phyloP scores from a whole-genome alignment of 2,113 vertebrate genomes.

The human (Homo sapiens) region DNA sequence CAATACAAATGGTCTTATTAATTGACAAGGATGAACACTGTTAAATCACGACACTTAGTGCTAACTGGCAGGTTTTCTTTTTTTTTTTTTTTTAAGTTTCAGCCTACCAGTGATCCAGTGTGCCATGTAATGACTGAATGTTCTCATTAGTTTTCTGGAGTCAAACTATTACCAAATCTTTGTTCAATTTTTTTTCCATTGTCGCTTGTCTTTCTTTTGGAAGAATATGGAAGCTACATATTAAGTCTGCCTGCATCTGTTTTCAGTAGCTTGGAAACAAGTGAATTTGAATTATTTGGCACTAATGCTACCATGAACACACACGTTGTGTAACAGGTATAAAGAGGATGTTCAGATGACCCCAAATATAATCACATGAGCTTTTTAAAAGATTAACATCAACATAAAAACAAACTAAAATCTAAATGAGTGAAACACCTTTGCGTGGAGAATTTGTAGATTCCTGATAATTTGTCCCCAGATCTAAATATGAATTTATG shows the following conservation, averaged over 20 bases:
- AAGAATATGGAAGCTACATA: background rate
- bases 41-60: background rate
- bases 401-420: background rate
- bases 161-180: background rate
- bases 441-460: background rate
- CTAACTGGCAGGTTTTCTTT: background rate
- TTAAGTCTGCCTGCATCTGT: background rate
- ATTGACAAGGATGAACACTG: background rate
- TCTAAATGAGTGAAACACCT: background rate
- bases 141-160: slow-evolving; percentile 7
- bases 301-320: background rate
- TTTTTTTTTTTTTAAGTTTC: background rate
- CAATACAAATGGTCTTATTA: background rate
- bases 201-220: background rate
- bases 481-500: background rate
- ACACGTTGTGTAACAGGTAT: background rate
- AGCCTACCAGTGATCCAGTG: background rate
- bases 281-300: background rate
- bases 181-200: background rate
- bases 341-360: background rate
- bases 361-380: background rate
- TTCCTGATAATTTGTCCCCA: background rate
- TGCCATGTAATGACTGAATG: background rate
- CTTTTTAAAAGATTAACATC: background rate
- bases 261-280: slow-evolving; percentile 24